A percentile compares a stretch with the other conserved stretches of the same genome.
These are phyloP conservation scores for Tenthredo scrophulariae DNA, from an alignment of 2,888 invertebrate genomes.

Conservation along the genomic window DNA sequence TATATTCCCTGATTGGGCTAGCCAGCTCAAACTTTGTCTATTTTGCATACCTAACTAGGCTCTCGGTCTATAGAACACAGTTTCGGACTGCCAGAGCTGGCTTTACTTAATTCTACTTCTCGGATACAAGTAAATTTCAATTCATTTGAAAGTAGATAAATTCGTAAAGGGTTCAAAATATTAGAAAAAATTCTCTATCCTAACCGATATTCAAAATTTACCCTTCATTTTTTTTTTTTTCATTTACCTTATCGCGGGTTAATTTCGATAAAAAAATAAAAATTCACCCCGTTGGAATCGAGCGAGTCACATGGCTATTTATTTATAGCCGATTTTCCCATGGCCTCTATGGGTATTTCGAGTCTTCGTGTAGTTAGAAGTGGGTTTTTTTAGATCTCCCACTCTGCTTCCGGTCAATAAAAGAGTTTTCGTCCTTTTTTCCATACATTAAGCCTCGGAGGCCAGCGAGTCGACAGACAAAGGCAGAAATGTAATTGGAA, in stretches of 20 bases:
- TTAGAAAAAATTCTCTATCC: background rate
- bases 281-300: background rate
- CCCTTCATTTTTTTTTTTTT: background rate
- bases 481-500: constrained; percentile 7
- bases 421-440: background rate
- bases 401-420: constrained; percentile 31
- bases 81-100: constrained; percentile 14
- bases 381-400: background rate
- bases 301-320: background rate
- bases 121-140: background rate
- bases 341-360: background rate
- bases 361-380: background rate
- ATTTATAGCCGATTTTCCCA: background rate
- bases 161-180: background rate
- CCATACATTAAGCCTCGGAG: background rate
- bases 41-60: constrained; percentile 73
- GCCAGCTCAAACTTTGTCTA: constrained; percentile 63
- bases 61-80: constrained; percentile 59
- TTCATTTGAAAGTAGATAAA: background rate
- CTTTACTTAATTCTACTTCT: background rate
- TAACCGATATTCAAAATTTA: background rate
- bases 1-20: constrained; percentile 68
- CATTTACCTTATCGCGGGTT: no score
- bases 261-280: no score
- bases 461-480: background rate